phyloP scores from a whole-genome alignment of 2,113 vertebrate genomes.

The Caranx melampygus region DNA sequence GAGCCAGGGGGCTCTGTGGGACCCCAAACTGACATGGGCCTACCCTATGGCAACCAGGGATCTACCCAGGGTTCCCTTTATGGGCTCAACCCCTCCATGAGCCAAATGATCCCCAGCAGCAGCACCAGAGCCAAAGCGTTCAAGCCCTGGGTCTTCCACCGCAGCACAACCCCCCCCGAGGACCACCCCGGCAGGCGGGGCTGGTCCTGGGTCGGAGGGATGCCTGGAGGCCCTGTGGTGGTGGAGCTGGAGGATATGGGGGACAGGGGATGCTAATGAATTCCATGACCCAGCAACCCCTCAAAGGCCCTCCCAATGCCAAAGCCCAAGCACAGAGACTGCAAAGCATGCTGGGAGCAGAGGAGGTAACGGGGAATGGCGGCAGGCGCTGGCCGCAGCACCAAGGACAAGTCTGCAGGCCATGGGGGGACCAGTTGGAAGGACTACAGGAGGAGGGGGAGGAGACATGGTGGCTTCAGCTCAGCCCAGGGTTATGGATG shows the following conservation, averaged over 20 bases:
- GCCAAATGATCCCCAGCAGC: slow-evolving; percentile 97
- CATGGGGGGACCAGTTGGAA: slow-evolving; percentile 84
- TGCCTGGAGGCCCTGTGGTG: slow-evolving; percentile 81
- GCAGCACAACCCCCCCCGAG: slow-evolving; percentile 82
- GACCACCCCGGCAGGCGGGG: slow-evolving; percentile 72
- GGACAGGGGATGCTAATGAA: slow-evolving; percentile 93
- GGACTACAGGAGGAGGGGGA: slow-evolving; percentile 89
- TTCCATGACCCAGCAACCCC: slow-evolving; percentile 89
- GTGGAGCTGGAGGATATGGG: slow-evolving; percentile 86
- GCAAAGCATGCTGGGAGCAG: slow-evolving; percentile 92
- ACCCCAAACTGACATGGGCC: slow-evolving; percentile 90
- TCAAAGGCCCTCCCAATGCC: slow-evolving; percentile 90
- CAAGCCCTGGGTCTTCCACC: slow-evolving; percentile 83
- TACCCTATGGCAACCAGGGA: slow-evolving; percentile 89
- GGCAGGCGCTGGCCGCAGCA: slow-evolving; percentile 86
- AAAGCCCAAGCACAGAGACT: slow-evolving; percentile 93
- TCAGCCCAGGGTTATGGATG: slow-evolving; percentile 88
- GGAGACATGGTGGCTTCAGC: slow-evolving; percentile 90
- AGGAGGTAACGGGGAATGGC: slow-evolving; percentile 84
- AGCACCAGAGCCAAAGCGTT: slow-evolving; percentile 95
- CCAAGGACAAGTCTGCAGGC: slow-evolving; percentile 90
- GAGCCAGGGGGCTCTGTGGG: slow-evolving; percentile 82
- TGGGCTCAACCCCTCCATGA: slow-evolving; percentile 91
- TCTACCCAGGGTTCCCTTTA: slow-evolving; percentile 92
- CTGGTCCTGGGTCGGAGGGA: slow-evolving; percentile 75